phyloP scores from a whole-genome alignment of 2,113 vertebrate genomes.

The Crotalus tigris region DNA sequence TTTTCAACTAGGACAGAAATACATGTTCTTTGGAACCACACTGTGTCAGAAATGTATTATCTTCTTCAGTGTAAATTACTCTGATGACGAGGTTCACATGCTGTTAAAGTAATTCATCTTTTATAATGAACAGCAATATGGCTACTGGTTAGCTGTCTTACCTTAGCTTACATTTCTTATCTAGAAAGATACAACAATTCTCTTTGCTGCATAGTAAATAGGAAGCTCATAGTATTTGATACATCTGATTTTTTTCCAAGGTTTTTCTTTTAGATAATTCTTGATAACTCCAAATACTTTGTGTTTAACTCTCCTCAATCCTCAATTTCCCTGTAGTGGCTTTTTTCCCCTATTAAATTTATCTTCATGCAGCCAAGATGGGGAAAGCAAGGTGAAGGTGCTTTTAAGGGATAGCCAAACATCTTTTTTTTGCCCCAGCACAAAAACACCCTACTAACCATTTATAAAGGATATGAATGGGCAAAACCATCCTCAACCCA shows the following conservation, averaged over 20 bases:
- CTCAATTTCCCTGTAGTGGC: not conserved
- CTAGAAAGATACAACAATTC: not conserved
- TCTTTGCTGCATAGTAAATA: not conserved
- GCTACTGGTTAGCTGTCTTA: not conserved
- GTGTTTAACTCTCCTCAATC: not conserved
- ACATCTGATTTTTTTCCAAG: not conserved
- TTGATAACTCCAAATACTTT: not conserved
- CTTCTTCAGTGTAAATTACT: not conserved
- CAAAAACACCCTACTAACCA: not conserved
- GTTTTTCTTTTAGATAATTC: not conserved
- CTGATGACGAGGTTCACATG: not conserved
- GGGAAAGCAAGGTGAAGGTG: not conserved
- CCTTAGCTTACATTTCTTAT: not conserved
- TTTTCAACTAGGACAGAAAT: not conserved
- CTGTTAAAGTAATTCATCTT: not conserved
- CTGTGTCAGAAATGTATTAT: not conserved
- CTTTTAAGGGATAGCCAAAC: not conserved
- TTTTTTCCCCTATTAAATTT: not conserved
- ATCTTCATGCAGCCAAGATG: not conserved
- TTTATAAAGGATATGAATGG: not conserved
- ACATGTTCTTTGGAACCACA: not conserved
- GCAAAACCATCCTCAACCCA: not conserved
- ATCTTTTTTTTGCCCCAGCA: not conserved
- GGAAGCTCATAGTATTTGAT: not conserved
- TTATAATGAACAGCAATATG: not conserved